These are phyloP conservation scores for Mamestra configurata DNA, from an alignment of 1,140 invertebrate genomes.

Conservation along the genomic window DNA sequence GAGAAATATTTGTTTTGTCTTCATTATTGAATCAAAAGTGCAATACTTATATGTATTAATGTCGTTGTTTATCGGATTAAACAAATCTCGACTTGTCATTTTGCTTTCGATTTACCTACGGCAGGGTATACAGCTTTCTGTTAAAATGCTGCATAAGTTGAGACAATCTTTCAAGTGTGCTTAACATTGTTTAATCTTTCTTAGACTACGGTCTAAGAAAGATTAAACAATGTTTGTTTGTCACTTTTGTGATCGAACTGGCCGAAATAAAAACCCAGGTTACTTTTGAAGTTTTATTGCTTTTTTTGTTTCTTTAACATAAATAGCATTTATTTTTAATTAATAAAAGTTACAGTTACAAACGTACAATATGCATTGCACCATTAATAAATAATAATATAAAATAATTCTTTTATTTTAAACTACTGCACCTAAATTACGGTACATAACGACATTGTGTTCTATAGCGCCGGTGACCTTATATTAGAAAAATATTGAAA, in stretches of 20 bases:
- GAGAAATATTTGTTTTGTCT: too few relatives aligned
- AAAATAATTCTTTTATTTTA: conserved; percentile 84
- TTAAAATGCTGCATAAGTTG: too few relatives aligned
- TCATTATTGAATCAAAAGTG: too few relatives aligned
- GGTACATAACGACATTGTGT: conserved; percentile 69
- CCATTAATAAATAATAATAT: conserved; percentile 86
- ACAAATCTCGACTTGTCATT: too few relatives aligned
- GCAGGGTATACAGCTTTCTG: too few relatives aligned
- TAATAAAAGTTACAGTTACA: conserved; percentile 86
- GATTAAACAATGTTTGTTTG: background rate
- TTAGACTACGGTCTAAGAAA: background rate
- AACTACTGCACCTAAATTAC: conserved; percentile 76
- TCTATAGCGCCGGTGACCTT: conserved; percentile 73
- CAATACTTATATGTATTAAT: too few relatives aligned
- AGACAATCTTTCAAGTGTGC: too few relatives aligned
- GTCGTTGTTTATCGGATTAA: too few relatives aligned
- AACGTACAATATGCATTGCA: conserved; percentile 85
- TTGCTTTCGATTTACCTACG: too few relatives aligned
- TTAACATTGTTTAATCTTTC: conserved; percentile 9
- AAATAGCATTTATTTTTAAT: conserved; percentile 87
- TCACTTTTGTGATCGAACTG: conserved; percentile 9
- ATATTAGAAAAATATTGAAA: conserved; percentile 81
- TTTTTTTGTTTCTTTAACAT: conserved; percentile 87
- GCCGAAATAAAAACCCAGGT: conserved; percentile 72
- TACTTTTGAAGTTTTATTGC: conserved; percentile 85